These are phyloP conservation scores for Alethe castanea DNA, from an alignment of 2,113 vertebrate genomes.

Conservation along the genomic window DNA sequence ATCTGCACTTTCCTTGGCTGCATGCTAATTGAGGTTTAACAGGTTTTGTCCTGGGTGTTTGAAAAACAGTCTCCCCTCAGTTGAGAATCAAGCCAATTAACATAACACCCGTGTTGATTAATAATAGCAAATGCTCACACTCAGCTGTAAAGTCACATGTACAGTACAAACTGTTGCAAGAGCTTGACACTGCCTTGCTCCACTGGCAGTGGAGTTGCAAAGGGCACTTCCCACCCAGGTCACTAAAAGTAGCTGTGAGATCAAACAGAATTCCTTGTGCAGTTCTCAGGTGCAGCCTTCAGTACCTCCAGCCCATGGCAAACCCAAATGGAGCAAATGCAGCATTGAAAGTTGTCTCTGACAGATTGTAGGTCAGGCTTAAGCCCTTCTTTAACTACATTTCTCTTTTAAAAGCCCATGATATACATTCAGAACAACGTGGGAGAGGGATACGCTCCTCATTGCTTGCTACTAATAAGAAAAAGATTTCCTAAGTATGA, in stretches of 20 bases:
- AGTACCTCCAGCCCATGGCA: background rate
- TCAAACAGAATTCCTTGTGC: fast-evolving
- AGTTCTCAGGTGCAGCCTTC: background rate
- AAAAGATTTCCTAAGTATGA: background rate
- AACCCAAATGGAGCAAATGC: background rate
- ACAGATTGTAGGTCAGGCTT: background rate
- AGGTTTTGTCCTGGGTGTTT: conserved; percentile 33
- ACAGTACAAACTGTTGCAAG: background rate
- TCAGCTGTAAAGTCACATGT: background rate
- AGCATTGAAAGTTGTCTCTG: background rate
- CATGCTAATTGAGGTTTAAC: conserved; percentile 71
- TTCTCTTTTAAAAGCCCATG: background rate
- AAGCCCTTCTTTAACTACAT: background rate
- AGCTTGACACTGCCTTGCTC: background rate
- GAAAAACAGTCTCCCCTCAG: conserved; percentile 7
- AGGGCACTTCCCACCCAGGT: background rate
- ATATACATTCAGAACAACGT: background rate
- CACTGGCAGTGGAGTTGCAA: background rate
- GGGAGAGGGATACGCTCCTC: background rate
- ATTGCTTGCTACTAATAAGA: background rate
- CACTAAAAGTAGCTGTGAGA: background rate
- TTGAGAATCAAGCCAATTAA: conserved; percentile 50
- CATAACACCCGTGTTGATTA: background rate
- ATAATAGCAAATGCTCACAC: background rate
- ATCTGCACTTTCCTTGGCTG: conserved; percentile 61